Base-by-base conservation (phyloP, 2,113 vertebrate genomes). In the Spilogale gracilis region DNA sequence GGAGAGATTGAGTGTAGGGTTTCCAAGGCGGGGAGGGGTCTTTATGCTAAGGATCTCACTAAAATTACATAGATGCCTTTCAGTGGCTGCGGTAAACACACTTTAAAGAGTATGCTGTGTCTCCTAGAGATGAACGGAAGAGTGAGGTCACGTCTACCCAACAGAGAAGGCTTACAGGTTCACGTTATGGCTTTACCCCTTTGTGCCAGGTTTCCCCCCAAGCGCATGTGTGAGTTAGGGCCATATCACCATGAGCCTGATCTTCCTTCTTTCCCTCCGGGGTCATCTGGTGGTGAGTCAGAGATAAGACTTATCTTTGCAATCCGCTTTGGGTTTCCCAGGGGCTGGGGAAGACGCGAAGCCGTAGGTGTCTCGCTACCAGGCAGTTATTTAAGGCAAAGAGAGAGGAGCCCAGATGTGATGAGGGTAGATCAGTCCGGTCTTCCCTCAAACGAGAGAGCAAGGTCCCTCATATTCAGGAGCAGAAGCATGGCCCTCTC, bases 381-480 rank as follows among this genome's bases (percentile, higher is more conserved):
- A 38, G n/a, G 82, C 48, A 23, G n/a, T 61, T 27, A 63, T 45
- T 79, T 30, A n/a, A 54, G 86, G 90, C 54, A 2, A 54, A 92
- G 67, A 25, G 92, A 60, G 79, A 76, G 67, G 20, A 69, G 81
- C 56, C 6, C 56, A 21, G 13, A 11, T 21, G 82, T 32, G 16
- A 13, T 10, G 58, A 32, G 0, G 45, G 27, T 9, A 20, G 63
- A 43, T 5, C 9, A 4, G 6, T 25, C 50, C 76, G 20, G 67
- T 7, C 32, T 16, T 50, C 79, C 25, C 85, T 54, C 63, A 2
- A 3, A 20, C 8, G 7, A 7, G 48, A 14, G 6, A 21, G 52
- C 2, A 0, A 43, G 79, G 43, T 9, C 23, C 16, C 58, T 65
- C 1, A 2, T 23, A 0, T 3, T 0, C 32, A 11, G 1, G 58